A percentile compares a stretch with the other conserved stretches of the same genome.
Conservation (phyloP, 2,797 vertebrate genomes). For the Eospalax fontanierii region DNA sequence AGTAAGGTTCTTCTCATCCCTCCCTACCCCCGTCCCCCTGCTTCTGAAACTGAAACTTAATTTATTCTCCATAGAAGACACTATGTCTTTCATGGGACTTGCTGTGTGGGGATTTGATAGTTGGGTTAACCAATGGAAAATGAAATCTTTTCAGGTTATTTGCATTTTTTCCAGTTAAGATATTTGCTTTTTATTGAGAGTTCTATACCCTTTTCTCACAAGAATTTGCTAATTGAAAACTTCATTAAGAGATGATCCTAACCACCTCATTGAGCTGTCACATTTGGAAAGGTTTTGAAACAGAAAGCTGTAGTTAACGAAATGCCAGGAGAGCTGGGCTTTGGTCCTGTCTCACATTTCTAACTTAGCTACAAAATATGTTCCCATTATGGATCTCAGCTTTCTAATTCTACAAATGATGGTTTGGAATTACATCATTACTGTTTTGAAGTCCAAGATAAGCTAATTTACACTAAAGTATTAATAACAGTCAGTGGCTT, state of each 20-base stretch:
- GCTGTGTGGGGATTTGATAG: background rate
- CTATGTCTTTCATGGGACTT: background rate
- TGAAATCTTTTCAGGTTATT: slow-evolving; percentile 58
- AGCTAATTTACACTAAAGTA: slow-evolving; percentile 76
- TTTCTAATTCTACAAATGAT: slow-evolving; percentile 80
- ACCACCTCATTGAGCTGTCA: background rate
- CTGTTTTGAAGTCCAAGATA: slow-evolving; percentile 62
- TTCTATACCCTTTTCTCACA: slow-evolving; percentile 64
- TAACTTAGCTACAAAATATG: slow-evolving; percentile 67
- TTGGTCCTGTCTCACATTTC: slow-evolving; percentile 71
- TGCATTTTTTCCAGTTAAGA: slow-evolving; percentile 45
- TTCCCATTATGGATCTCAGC: slow-evolving; percentile 76
- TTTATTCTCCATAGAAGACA: slow-evolving; percentile 37
- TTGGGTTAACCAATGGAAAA: slow-evolving; percentile 55
- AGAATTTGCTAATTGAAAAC: slow-evolving; percentile 72
- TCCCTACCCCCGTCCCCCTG: too few species aligned
- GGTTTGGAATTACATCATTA: slow-evolving; percentile 71
- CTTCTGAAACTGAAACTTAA: background rate
- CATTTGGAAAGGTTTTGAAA: slow-evolving; percentile 58
- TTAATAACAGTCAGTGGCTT: slow-evolving; percentile 77
- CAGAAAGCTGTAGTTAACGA: slow-evolving; percentile 66
- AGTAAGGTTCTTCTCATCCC: background rate
- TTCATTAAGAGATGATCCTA: slow-evolving; percentile 59
- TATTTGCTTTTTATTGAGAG: slow-evolving; percentile 64
- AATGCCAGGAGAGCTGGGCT: slow-evolving; percentile 36